A percentile compares a stretch with the other conserved stretches of the same genome.
These are phyloP conservation scores for Peromyscus leucopus DNA, from an alignment of 2,113 vertebrate species.

Conservation along the genomic window DNA sequence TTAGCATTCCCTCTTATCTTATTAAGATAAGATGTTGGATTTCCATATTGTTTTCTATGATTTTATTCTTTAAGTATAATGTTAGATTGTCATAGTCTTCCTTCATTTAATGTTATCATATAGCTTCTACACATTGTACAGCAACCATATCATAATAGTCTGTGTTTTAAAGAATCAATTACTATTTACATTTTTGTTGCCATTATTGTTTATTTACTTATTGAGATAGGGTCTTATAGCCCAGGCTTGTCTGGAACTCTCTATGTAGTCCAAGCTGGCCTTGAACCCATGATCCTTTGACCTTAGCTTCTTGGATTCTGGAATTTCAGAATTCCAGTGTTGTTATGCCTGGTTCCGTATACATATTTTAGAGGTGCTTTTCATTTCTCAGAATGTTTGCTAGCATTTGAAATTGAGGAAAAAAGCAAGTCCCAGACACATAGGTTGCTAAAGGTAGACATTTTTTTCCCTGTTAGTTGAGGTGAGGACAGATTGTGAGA, in stretches of 20 bases:
- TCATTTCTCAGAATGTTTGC: conserved; percentile 14
- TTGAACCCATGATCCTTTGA: background rate
- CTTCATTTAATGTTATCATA: background rate
- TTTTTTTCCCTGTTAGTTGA: conserved; percentile 19
- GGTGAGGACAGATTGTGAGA: conserved; percentile 58
- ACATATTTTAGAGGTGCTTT: background rate
- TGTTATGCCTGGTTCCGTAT: background rate
- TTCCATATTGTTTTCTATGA: background rate
- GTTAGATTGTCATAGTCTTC: background rate
- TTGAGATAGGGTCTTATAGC: background rate
- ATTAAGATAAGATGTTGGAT: too few relatives aligned
- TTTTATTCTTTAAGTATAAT: background rate
- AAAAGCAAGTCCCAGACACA: background rate
- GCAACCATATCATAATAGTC: background rate
- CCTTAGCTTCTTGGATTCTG: background rate
- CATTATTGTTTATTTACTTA: background rate
- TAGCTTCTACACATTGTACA: background rate
- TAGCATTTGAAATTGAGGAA: conserved; percentile 47
- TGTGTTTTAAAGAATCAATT: background rate
- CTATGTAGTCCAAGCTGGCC: background rate
- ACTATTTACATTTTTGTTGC: background rate
- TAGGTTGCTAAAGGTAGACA: background rate
- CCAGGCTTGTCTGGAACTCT: background rate
- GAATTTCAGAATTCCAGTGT: background rate
- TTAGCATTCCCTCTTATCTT: background rate